These are phyloP conservation scores for Reticulitermes speratus DNA, from an alignment of 1,140 invertebrate genomes.

Conservation along the genomic window DNA sequence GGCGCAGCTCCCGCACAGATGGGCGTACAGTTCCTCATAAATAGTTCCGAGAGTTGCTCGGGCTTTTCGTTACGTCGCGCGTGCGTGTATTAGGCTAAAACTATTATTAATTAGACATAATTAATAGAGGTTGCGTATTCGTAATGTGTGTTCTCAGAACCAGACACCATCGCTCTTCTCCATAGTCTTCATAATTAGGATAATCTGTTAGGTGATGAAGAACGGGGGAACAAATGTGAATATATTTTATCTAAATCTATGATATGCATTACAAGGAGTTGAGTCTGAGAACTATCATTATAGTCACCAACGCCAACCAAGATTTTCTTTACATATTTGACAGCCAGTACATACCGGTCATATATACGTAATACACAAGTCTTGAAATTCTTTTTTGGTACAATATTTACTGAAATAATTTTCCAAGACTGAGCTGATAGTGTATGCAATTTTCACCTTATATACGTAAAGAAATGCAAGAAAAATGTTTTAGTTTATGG, in stretches of 20 bases:
- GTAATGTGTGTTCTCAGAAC: constrained; percentile 4
- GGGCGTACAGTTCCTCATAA: constrained; percentile 3
- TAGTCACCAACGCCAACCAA: neutral
- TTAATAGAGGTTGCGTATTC: neutral
- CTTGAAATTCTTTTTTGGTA: neutral
- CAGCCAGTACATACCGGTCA: neutral
- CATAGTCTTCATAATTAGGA: neutral
- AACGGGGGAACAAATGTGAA: neutral
- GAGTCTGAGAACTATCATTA: constrained; percentile 16
- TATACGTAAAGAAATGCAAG: neutral
- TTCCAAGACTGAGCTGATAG: neutral
- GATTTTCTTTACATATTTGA: neutral
- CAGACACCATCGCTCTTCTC: neutral
- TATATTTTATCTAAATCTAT: neutral
- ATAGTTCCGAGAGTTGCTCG: neutral
- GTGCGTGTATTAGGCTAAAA: neutral
- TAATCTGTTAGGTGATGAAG: neutral
- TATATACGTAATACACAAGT: neutral
- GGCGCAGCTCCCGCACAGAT: neutral
- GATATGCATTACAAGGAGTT: neutral
- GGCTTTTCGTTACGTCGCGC: neutral
- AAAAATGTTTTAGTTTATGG: neutral
- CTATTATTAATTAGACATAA: neutral
- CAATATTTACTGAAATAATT: neutral
- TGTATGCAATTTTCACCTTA: constrained; percentile 3